Evolutionary conservation across 2,797 vertebrate genomes (phyloP), one percentile per base, ranked within the genome.

Genomic region (Pteropus rufus): DNA sequence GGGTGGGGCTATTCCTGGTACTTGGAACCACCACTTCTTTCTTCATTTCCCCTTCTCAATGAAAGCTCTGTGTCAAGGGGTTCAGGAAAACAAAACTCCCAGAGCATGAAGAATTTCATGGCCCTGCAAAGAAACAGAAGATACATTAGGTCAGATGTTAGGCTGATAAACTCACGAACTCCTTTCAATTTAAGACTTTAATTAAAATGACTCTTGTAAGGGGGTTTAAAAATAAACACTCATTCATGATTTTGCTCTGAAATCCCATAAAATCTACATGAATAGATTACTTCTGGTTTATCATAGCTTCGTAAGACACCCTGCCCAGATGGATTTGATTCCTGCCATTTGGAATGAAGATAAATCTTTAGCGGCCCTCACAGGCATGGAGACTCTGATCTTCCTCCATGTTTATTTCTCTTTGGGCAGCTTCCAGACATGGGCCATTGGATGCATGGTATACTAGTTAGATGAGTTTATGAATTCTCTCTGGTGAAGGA

Each of bases 81-180:
- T 82, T 88, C 93, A 80, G 41, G 72, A 75, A 96, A 97, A 93
- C 81, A 91, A 96, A 96, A 94, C 34, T 77, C 77, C 62, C 88
- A 72, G 82, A 93, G 69, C 81, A 84, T 92, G 90, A 96, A 92
- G 96, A 96, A 95, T 93, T 86, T 79, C 95, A 95, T 39, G 92
- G 70, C 36, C 92, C 83, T 94, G 91, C 83, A 95, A 96, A 97
- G 93, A 95, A 97, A 97, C 85, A 87, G 88, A 95, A 95, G 93
- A 93, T 85, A 82, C 7, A 9, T 91, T 91, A 93, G 93, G 77
- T 93, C 95, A 94, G 79, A 95, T 81, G 84, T 81, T 64, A 75
- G 92, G 62, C 64, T 39, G 85, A 95, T 91, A 89, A 86, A 94
- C 60, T 83, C 39, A 87, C 73, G 58, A 86, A 91, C 36, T 96